Conservation (phyloP, 2,797 vertebrate species). For the Parauchenoglanis ngamensis region DNA sequence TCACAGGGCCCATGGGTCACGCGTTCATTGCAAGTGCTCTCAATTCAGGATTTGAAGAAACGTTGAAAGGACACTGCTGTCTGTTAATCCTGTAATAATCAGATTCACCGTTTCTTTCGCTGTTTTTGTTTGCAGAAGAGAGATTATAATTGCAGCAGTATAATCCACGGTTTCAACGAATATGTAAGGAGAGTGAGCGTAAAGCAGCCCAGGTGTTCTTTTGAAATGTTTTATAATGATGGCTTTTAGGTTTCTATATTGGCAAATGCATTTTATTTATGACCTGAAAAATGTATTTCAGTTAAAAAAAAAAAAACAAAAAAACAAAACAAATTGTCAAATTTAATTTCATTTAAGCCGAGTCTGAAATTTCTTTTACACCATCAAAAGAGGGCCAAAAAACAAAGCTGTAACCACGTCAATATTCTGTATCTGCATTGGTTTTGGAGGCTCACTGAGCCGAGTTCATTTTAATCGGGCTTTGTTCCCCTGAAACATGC, state of each 20-base stretch:
- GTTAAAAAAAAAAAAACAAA: constrained; percentile 16
- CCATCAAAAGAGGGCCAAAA: constrained; percentile 14
- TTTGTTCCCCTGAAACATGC: constrained; percentile 17
- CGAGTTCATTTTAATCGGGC: constrained; percentile 12
- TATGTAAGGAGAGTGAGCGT: not conserved
- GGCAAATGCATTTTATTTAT: constrained; percentile 36
- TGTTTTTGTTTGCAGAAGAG: constrained; percentile 22
- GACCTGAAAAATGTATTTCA: constrained; percentile 26
- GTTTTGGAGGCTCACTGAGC: not conserved
- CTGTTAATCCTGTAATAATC: constrained; percentile 22
- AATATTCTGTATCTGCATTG: constrained; percentile 12
- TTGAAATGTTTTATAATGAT: constrained; percentile 14
- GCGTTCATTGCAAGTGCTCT: constrained; percentile 12
- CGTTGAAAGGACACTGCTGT: constrained; percentile 13
- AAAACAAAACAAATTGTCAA: no score
- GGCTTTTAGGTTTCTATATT: constrained; percentile 48
- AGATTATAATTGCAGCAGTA: constrained; percentile 3
- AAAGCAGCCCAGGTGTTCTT: not conserved
- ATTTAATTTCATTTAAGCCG: not conserved
- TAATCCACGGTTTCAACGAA: constrained; percentile 25
- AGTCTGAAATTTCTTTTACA: not conserved
- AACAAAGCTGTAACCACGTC: not conserved
- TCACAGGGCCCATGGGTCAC: constrained; percentile 7
- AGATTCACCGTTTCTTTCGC: not conserved
- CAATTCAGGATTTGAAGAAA: constrained; percentile 14